A percentile compares a stretch with the other conserved stretches of the same genome.
These are phyloP conservation scores for Tiliacea aurago DNA, from an alignment of 2,888 invertebrate species.

Conservation along the genomic window DNA sequence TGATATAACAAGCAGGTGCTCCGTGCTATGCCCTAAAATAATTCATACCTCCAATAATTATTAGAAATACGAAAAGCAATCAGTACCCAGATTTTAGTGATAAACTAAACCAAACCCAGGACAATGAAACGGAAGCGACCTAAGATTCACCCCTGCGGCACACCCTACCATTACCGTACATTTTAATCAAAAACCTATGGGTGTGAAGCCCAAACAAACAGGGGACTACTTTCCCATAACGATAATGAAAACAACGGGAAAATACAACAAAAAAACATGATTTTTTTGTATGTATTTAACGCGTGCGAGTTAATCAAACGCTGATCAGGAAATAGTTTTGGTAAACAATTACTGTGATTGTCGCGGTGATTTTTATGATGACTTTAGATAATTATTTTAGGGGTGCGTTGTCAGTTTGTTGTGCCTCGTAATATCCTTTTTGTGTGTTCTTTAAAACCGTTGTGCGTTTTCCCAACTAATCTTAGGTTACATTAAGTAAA, in stretches of 20 bases:
- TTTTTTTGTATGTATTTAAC: slow-evolving; percentile 79
- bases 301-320: slow-evolving; percentile 82
- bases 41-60: slow-evolving; percentile 1
- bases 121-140: slow-evolving; percentile 79
- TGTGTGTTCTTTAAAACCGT: slow-evolving; percentile 4
- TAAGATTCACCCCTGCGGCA: slow-evolving; percentile 85
- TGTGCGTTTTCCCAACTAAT: not conserved
- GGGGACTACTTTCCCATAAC: slow-evolving; percentile 88
- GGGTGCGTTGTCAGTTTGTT: slow-evolving; percentile 64
- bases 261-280: slow-evolving; percentile 80
- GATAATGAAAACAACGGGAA: slow-evolving; percentile 86
- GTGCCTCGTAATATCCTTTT: slow-evolving; percentile 10
- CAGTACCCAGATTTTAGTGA: slow-evolving; percentile 65
- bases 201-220: slow-evolving; percentile 88
- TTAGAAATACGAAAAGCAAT: slow-evolving; percentile 59
- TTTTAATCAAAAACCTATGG: slow-evolving; percentile 88
- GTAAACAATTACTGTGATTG: slow-evolving; percentile 82
- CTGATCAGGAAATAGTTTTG: slow-evolving; percentile 82
- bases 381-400: slow-evolving; percentile 77
- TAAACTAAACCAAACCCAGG: slow-evolving; percentile 65
- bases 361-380: slow-evolving; percentile 75
- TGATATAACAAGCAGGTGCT: slow-evolving; percentile 22
- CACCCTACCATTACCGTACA: slow-evolving; percentile 83
- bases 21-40: slow-evolving; percentile 10
- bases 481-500: not conserved